Conservation (phyloP, 2,113 vertebrate genomes). For the Austrofundulus limnaeus region DNA sequence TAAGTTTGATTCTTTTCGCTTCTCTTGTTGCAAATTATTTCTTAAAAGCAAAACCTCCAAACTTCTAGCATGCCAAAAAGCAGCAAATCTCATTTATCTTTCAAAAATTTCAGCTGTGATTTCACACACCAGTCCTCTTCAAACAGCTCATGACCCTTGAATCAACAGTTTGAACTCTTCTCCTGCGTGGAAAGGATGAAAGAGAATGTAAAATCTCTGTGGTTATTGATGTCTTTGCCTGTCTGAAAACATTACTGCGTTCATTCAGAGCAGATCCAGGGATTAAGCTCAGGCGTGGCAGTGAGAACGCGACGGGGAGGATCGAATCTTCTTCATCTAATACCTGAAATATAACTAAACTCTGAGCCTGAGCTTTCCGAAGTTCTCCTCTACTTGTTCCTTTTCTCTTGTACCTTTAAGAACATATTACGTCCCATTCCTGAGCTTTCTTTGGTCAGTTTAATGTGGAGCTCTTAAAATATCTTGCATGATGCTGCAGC, state of each 20-base stretch:
- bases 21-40: too few species aligned
- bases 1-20: not conserved
- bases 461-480: constrained; percentile 27
- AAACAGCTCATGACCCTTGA: not conserved
- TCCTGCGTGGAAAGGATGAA: constrained; percentile 13
- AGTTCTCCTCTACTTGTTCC: constrained; percentile 12
- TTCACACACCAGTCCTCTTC: not conserved
- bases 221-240: constrained; percentile 6
- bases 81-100: not conserved
- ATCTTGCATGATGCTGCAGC: not conserved
- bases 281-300: constrained; percentile 27
- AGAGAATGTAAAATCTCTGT: constrained; percentile 18
- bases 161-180: not conserved
- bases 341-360: constrained; percentile 29
- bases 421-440: constrained; percentile 31
- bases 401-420: constrained; percentile 23
- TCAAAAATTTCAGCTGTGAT: not conserved
- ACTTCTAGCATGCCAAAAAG: too few species aligned
- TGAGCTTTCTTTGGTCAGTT: constrained; percentile 24
- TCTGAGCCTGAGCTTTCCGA: not conserved
- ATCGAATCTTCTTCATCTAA: constrained; percentile 40
- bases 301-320: constrained; percentile 7
- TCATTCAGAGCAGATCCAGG: constrained; percentile 29
- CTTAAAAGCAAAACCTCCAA: not conserved
- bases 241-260: constrained; percentile 20